These are phyloP conservation scores for Embidobia sp. DNA, from an alignment of 2,888 invertebrate genomes.

Conservation along the genomic window DNA sequence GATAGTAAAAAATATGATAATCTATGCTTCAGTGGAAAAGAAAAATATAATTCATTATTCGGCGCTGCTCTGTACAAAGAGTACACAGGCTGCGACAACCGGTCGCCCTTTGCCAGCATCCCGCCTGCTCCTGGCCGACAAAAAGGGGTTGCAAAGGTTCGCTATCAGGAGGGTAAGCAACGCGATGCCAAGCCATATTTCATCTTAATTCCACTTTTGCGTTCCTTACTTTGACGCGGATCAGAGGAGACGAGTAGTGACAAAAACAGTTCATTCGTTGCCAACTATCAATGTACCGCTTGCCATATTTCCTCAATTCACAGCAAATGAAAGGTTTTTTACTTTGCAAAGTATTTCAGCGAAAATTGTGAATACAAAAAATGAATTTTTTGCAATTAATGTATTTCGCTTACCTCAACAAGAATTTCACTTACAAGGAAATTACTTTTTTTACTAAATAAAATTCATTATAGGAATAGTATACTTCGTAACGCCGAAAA, in stretches of 20 bases:
- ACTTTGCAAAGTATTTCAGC: no score
- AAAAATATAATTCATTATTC: constrained; percentile 81
- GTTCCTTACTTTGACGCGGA: constrained; percentile 40
- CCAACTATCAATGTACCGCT: no score
- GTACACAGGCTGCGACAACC: constrained; percentile 71
- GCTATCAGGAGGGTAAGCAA: constrained; percentile 66
- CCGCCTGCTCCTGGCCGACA: constrained; percentile 75
- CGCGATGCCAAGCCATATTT: constrained; percentile 61
- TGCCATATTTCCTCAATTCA: no score
- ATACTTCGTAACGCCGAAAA: no score
- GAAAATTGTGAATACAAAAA: no score
- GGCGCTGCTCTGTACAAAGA: constrained; percentile 71
- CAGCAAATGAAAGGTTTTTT: no score
- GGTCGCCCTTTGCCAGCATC: constrained; percentile 75
- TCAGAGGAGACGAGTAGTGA: constrained; percentile 5
- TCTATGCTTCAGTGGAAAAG: constrained; percentile 80
- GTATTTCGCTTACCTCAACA: no score
- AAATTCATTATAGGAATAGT: no score
- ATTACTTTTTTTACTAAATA: no score
- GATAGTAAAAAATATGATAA: constrained; percentile 81
- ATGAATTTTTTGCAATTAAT: no score
- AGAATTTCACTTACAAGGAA: no score
- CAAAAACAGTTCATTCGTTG: not conserved
- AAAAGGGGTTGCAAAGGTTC: constrained; percentile 74
- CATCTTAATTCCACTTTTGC: constrained; percentile 63